Evolutionary conservation across 2,888 invertebrate species (phyloP), one percentile per base, ranked within the genome.

Genomic region (Plebejus anna): DNA sequence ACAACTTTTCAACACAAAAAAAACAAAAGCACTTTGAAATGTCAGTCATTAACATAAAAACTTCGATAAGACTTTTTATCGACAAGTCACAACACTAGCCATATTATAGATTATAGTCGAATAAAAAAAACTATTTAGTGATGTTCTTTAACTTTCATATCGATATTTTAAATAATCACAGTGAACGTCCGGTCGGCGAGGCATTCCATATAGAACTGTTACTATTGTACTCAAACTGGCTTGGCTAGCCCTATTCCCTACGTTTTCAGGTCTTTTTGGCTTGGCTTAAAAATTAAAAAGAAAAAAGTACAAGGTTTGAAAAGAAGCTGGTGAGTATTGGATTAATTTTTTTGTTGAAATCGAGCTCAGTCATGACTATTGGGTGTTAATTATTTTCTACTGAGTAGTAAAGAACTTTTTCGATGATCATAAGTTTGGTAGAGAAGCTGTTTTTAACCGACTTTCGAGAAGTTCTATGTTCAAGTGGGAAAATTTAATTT

Each of bases 201-300:
- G 66, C 66, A 66, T 66, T 66, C 66, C 66, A 36, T 66, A 32
- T 36, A 66, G 66, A 66, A 66, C 66, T 66, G 66, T 66, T 66
- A 66, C 32, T 66, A 36, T 66, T 66, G 66, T 66, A 32, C 32
- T 16, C 32, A 66, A 66, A 66, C 66, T 66, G 66, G 66, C 32
- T 66, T 66, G 32, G 36, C 66, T 61, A 28, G 22, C 61, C 66
- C 32, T 55, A 55, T 28, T 61, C 61, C 28, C 28, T 61, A 61
- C 61, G 61, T 61, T 66, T 66, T 66, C 66, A 66, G 66, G 32
- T 66, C 66, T 66, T 66, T 66, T 66, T 66, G 22, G 66, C 66
- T 66, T 66, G 66, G 13, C 32, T 66, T 13, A 5, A 11, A n/a
- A 9, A n/a, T 28, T 22, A 11, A 61, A 55, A 16, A 55, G 51